These are phyloP conservation scores for Labrus mixtus DNA, from an alignment of 2,113 vertebrate species.

Conservation along the genomic window DNA sequence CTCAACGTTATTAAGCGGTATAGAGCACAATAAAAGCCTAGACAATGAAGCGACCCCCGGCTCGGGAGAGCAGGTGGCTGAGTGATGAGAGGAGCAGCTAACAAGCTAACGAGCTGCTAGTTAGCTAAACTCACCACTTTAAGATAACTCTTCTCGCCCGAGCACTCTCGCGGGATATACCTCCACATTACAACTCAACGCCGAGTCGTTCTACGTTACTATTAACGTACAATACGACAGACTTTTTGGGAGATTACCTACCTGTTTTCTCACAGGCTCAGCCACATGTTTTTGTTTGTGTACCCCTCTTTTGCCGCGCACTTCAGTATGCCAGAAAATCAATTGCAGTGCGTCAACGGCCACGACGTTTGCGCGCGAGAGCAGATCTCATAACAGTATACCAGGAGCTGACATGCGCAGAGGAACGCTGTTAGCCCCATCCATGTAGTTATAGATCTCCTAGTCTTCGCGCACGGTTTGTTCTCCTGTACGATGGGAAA, in stretches of 20 bases:
- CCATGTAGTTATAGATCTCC: constrained; percentile 1
- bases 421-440: not conserved
- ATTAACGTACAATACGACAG: rapidly evolving
- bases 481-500: constrained; percentile 49
- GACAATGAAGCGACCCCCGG: not conserved
- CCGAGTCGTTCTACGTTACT: not conserved
- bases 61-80: constrained; percentile 2
- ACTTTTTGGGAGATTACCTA: constrained; percentile 41
- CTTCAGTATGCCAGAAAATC: constrained; percentile 56
- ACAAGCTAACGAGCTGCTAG: constrained; percentile 70
- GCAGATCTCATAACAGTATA: constrained; percentile 38
- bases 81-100: constrained; percentile 50
- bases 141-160: not conserved
- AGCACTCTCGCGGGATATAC: not conserved
- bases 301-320: constrained; percentile 86
- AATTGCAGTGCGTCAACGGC: not conserved
- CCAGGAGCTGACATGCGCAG: rapidly evolving
- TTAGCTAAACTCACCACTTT: constrained; percentile 65
- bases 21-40: not conserved
- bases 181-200: too few relatives aligned
- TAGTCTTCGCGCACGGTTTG: not conserved
- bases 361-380: constrained; percentile 5
- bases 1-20: not conserved
- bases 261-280: constrained; percentile 71
- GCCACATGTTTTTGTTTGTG: constrained; percentile 88